These are phyloP conservation scores for Nothocercus nigrocapillus DNA, from an alignment of 2,113 vertebrate species.

Conservation along the genomic window DNA sequence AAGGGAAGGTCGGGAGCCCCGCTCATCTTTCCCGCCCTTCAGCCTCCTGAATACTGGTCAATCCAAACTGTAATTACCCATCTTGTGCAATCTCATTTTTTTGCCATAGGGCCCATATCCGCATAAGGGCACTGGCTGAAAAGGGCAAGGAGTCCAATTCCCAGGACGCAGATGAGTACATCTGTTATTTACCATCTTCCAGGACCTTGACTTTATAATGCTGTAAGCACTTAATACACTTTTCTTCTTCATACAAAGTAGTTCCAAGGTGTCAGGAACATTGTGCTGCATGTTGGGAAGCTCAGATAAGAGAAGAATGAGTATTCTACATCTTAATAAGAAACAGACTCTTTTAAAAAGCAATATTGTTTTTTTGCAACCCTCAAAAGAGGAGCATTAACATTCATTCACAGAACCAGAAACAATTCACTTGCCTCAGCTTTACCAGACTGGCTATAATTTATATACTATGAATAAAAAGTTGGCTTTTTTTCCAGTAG, in stretches of 20 bases:
- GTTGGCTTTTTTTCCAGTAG: neutral
- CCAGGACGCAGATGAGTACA: neutral
- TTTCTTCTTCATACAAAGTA: neutral
- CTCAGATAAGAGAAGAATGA: neutral
- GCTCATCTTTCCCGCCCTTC: neutral
- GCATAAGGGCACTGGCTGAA: rapidly evolving
- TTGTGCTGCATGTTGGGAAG: neutral
- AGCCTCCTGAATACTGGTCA: neutral
- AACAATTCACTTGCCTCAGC: neutral
- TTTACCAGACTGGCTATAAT: neutral
- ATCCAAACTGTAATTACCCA: neutral
- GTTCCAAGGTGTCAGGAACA: neutral
- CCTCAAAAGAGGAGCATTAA: neutral
- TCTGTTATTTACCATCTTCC: neutral
- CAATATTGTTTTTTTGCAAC: neutral
- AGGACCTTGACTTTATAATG: neutral
- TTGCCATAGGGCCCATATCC: neutral
- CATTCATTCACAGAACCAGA: neutral
- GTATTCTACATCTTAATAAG: neutral
- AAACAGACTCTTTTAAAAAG: neutral
- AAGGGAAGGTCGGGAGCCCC: neutral
- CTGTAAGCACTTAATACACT: neutral
- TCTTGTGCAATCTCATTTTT: neutral
- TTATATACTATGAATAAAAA: neutral
- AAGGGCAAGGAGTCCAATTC: neutral